These are phyloP conservation scores for Cyprinodon variegatus DNA, from an alignment of 2,113 vertebrate genomes.

Conservation along the genomic window DNA sequence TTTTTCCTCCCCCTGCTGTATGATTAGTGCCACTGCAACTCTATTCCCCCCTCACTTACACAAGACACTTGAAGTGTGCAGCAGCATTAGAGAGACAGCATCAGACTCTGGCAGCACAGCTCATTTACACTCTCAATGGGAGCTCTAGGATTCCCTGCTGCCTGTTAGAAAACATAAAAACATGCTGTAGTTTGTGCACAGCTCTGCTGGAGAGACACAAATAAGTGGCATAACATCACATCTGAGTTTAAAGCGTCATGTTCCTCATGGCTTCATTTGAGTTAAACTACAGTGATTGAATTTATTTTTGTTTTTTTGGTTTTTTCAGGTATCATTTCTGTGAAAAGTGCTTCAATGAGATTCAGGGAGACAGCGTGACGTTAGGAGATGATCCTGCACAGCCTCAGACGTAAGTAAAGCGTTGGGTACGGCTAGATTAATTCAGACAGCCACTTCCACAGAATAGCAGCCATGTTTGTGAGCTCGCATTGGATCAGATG, in stretches of 20 bases:
- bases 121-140: conserved; percentile 56
- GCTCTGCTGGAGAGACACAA: background rate
- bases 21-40: conserved; percentile 37
- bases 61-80: conserved; percentile 6
- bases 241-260: background rate
- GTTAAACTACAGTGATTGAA: background rate
- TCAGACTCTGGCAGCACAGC: conserved; percentile 27
- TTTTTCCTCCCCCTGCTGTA: conserved; percentile 72
- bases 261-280: background rate
- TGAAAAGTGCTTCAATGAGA: conserved; percentile 99
- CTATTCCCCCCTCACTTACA: background rate
- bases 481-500: no score
- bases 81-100: conserved; percentile 19
- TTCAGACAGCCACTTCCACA: background rate
- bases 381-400: conserved; percentile 98
- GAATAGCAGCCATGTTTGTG: background rate
- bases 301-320: conserved; percentile 45
- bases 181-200: conserved; percentile 3
- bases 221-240: background rate
- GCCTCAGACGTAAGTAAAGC: conserved; percentile 93
- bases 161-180: conserved; percentile 25
- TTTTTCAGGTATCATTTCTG: conserved; percentile 98
- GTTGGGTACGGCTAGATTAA: background rate
- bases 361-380: conserved; percentile 98
- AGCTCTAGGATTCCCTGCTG: conserved; percentile 30